Conservation (phyloP, 2,113 vertebrate species). For the Entomyzon cyanotis region DNA sequence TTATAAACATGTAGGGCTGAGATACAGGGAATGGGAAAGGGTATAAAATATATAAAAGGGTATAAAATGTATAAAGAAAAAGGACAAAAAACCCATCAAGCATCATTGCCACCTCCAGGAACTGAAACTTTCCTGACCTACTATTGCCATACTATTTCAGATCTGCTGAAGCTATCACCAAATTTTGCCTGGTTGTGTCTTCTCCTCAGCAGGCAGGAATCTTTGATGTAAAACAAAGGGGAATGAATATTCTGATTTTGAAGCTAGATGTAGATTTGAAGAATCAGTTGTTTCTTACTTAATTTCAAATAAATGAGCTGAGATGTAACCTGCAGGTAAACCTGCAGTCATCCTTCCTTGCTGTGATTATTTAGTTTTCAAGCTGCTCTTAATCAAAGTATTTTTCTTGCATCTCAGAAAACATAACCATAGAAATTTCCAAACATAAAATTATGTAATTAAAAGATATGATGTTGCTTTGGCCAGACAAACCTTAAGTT, state of each 20-base stretch:
- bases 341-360: background rate
- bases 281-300: background rate
- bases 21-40: too few species aligned
- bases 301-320: background rate
- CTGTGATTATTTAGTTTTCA: background rate
- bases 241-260: background rate
- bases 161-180: background rate
- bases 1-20: too few species aligned
- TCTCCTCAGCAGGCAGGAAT: background rate
- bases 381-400: background rate
- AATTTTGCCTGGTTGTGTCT: background rate
- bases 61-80: too few species aligned
- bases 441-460: background rate
- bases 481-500: background rate
- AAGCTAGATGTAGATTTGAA: background rate
- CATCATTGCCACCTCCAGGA: background rate
- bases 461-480: background rate
- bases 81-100: too few species aligned
- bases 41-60: too few species aligned
- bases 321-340: background rate
- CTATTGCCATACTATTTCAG: background rate
- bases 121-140: background rate
- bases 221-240: background rate
- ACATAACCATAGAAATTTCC: background rate
- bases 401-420: background rate